Evolutionary conservation across 2,888 invertebrate genomes (phyloP).

Genomic region (Eudemis profundana): DNA sequence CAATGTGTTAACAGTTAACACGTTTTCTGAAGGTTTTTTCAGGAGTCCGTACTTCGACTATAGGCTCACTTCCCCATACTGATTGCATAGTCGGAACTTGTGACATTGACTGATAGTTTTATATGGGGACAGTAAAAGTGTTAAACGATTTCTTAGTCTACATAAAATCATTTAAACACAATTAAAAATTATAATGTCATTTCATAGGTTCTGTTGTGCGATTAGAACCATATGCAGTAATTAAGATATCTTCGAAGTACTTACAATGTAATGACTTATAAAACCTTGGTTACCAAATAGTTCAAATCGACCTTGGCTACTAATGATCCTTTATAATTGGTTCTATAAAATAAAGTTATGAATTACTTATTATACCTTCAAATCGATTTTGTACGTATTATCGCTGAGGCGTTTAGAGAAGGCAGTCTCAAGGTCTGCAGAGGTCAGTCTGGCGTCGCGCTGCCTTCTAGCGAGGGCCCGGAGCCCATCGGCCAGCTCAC

Average conservation of each 20-base stretch:
- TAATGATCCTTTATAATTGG: constrained; percentile 8
- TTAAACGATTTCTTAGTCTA: too few relatives aligned
- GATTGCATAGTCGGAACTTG: too few relatives aligned
- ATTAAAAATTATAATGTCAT: too few relatives aligned
- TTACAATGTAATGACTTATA: constrained; percentile 35
- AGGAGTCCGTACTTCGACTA: too few relatives aligned
- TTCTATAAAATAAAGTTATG: constrained; percentile 5
- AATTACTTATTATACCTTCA: constrained; percentile 61
- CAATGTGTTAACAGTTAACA: too few relatives aligned
- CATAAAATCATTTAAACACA: too few relatives aligned
- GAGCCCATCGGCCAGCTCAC: constrained; percentile 83
- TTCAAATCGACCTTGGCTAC: background rate
- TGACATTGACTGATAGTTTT: too few relatives aligned
- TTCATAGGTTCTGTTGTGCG: too few relatives aligned
- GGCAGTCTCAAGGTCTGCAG: constrained; percentile 71
- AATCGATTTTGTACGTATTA: constrained; percentile 73
- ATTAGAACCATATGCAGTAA: too few relatives aligned
- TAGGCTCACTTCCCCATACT: too few relatives aligned
- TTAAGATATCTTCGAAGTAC: background rate
- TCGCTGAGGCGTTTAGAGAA: constrained; percentile 71
- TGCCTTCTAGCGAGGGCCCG: constrained; percentile 74
- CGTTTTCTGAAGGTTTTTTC: too few relatives aligned
- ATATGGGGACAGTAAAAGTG: too few relatives aligned
- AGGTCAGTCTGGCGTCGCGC: constrained; percentile 68
- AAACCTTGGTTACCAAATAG: constrained; percentile 36